These are phyloP conservation scores for Serranus cabrilla DNA, from an alignment of 2,797 vertebrate species.

Conservation along the genomic window DNA sequence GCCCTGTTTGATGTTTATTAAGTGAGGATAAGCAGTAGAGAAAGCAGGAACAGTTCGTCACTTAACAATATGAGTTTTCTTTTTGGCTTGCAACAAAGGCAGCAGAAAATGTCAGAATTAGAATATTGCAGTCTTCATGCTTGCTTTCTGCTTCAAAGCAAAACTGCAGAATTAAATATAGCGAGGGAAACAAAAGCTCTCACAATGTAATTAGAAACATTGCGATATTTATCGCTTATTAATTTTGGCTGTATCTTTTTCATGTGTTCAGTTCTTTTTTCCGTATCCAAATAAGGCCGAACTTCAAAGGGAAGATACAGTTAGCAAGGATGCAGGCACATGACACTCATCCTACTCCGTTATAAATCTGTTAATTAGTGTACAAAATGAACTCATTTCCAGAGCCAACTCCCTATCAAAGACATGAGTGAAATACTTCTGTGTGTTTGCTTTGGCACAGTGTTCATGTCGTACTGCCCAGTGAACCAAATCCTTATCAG, in stretches of 20 bases:
- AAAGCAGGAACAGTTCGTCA: constrained; percentile 47
- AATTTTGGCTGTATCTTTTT: constrained; percentile 67
- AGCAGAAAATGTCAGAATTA: constrained; percentile 75
- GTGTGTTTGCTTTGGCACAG: constrained; percentile 77
- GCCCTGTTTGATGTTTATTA: constrained; percentile 58
- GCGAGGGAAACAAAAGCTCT: constrained; percentile 56
- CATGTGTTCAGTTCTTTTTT: constrained; percentile 40
- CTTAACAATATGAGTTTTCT: constrained; percentile 49
- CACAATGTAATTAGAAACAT: constrained; percentile 65
- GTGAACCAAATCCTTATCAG: constrained; percentile 79
- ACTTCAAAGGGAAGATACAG: constrained; percentile 63
- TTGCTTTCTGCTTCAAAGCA: constrained; percentile 63
- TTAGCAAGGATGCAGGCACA: constrained; percentile 44
- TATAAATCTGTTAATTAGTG: constrained; percentile 75
- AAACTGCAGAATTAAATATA: constrained; percentile 55
- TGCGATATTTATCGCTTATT: constrained; percentile 64
- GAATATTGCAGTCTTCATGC: constrained; percentile 61
- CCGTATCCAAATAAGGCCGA: constrained; percentile 38
- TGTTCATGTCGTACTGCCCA: constrained; percentile 60
- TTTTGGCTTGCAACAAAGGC: constrained; percentile 53
- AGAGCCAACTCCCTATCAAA: constrained; percentile 71
- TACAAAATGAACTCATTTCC: constrained; percentile 66
- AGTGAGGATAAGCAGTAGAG: constrained; percentile 53
- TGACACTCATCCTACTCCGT: constrained; percentile 55
- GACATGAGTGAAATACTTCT: constrained; percentile 73